Conservation (phyloP, 2,113 vertebrate genomes). For the Pithys albifrons region DNA sequence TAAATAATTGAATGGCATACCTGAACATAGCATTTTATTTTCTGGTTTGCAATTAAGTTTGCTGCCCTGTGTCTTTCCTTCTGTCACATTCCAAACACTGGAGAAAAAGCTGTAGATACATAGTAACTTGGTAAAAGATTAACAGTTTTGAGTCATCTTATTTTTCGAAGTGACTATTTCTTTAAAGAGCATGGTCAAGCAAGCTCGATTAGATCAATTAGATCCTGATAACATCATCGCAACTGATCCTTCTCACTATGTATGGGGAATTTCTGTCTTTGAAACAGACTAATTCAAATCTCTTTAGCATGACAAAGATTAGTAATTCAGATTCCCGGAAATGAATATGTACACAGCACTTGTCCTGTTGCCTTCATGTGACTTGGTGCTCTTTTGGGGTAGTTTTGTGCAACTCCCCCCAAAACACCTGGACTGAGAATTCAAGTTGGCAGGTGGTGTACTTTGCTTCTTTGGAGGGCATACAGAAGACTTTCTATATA, state of each 20-base stretch:
- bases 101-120: not conserved
- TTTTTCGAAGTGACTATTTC: not conserved
- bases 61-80: not conserved
- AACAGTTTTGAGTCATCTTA: not conserved
- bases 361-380: not conserved
- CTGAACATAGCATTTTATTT: not conserved
- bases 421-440: not conserved
- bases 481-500: not conserved
- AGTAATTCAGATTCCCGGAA: not conserved
- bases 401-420: not conserved
- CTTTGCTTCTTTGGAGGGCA: not conserved
- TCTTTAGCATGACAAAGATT: not conserved
- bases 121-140: not conserved
- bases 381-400: not conserved
- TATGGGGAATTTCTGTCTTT: not conserved
- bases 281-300: not conserved
- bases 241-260: not conserved
- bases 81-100: not conserved
- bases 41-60: not conserved
- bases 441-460: not conserved
- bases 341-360: not conserved
- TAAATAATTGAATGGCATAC: not conserved
- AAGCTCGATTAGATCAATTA: rapidly evolving
- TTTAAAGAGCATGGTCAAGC: not conserved
- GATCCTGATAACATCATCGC: not conserved